phyloP scores from a whole-genome alignment of 2,888 invertebrate genomes.

The Drosophila kokeensis region DNA sequence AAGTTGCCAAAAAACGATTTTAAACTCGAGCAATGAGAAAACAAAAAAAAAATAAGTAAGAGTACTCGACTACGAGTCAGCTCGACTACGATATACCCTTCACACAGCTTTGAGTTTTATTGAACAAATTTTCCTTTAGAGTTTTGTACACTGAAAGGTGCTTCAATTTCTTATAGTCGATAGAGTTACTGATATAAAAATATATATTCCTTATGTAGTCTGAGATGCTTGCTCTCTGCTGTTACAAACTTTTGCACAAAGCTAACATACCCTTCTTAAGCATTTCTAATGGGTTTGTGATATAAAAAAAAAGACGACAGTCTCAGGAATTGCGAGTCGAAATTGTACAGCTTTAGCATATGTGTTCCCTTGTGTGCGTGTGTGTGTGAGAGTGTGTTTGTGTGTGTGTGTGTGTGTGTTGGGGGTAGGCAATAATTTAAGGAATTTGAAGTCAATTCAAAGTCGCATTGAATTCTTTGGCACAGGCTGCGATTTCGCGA shows the following conservation, averaged over 20 bases:
- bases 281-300: background rate
- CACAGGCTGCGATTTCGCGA: constrained; percentile 65
- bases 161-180: background rate
- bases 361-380: constrained; percentile 34
- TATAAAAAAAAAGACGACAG: constrained; percentile 28
- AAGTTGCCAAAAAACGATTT: constrained; percentile 80
- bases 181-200: fast-evolving
- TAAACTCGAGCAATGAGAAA: constrained; percentile 55
- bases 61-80: background rate
- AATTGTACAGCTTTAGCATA: constrained; percentile 33
- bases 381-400: background rate
- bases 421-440: constrained; percentile 79
- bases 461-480: constrained; percentile 68
- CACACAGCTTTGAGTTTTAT: background rate
- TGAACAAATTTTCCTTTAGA: background rate
- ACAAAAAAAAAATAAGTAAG: background rate
- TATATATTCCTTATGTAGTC: fast-evolving
- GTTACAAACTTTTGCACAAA: background rate
- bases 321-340: constrained; percentile 24
- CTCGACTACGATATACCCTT: background rate
- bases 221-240: background rate
- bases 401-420: background rate
- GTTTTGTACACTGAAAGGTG: background rate
- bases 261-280: background rate
- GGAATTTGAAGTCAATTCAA: constrained; percentile 83